These are phyloP conservation scores for Spondyliosoma cantharus DNA, from an alignment of 2,797 vertebrate species.

Conservation along the genomic window DNA sequence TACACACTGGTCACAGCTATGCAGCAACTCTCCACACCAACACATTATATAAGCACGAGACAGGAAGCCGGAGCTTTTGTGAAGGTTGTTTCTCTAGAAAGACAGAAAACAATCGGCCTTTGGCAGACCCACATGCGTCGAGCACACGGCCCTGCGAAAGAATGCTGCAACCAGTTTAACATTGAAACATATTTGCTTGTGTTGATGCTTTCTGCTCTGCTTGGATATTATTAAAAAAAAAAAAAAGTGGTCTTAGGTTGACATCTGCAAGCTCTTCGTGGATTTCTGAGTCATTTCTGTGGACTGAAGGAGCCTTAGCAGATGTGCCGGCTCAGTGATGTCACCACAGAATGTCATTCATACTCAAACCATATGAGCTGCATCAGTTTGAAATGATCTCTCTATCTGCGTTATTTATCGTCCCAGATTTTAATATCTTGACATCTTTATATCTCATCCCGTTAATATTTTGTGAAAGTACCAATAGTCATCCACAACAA, in stretches of 20 bases:
- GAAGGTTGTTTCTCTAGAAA: constrained; percentile 72
- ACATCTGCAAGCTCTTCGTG: constrained; percentile 64
- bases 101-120: constrained; percentile 66
- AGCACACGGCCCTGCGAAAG: constrained; percentile 29
- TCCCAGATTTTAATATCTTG: too few relatives aligned
- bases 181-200: constrained; percentile 4
- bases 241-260: constrained; percentile 32
- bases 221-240: constrained; percentile 14
- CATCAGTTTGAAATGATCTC: constrained; percentile 14
- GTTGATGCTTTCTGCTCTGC: constrained; percentile 3
- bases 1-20: constrained; percentile 68
- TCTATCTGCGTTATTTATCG: background rate
- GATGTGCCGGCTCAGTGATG: constrained; percentile 77
- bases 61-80: constrained; percentile 78
- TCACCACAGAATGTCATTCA: constrained; percentile 68
- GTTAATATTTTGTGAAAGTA: too few relatives aligned
- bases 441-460: too few relatives aligned
- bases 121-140: constrained; percentile 53
- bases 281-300: constrained; percentile 63
- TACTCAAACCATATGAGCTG: constrained; percentile 37
- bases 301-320: constrained; percentile 65
- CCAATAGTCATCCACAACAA: too few relatives aligned
- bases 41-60: constrained; percentile 71
- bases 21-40: constrained; percentile 62
- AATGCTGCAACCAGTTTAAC: constrained; percentile 15